Evolutionary conservation across 64 coral and sea anemone genomes (phyloP).

Genomic region (Montipora capricornis): DNA sequence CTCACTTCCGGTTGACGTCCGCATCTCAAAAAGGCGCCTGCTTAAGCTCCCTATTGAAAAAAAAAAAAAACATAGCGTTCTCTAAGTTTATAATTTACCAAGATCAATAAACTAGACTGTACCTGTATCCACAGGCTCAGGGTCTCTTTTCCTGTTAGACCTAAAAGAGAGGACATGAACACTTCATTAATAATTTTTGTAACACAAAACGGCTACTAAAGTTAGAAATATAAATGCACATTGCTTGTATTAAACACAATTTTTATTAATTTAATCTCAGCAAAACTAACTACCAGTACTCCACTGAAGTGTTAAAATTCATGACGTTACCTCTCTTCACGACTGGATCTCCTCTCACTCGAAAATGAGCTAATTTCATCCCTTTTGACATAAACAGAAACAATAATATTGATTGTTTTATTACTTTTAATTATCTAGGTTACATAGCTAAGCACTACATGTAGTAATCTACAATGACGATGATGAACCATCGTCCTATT

Average conservation of each 20-base stretch:
- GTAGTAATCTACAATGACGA: too few relatives aligned
- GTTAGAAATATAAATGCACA: neutral
- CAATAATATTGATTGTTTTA: neutral
- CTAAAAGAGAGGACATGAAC: conserved; percentile 11
- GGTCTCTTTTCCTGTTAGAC: conserved; percentile 63
- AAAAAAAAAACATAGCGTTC: too few relatives aligned
- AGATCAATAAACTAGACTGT: neutral
- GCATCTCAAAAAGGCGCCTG: too few relatives aligned
- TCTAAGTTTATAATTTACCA: neutral
- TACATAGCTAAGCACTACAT: too few relatives aligned
- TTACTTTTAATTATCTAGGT: neutral
- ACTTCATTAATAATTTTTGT: neutral
- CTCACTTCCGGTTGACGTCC: too few relatives aligned
- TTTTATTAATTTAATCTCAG: too few relatives aligned
- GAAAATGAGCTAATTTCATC: conserved; percentile 61
- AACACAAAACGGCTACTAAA: neutral
- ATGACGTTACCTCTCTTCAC: conserved; percentile 44
- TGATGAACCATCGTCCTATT: too few relatives aligned
- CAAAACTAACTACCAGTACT: too few relatives aligned
- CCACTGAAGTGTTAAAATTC: neutral
- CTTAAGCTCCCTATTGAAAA: too few relatives aligned
- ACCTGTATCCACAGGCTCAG: conserved; percentile 65
- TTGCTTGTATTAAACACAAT: neutral
- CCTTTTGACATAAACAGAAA: neutral
- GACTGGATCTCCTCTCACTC: conserved; percentile 40